Base-by-base conservation (phyloP, 2,888 invertebrate species). In the Euplexia lucipara region DNA sequence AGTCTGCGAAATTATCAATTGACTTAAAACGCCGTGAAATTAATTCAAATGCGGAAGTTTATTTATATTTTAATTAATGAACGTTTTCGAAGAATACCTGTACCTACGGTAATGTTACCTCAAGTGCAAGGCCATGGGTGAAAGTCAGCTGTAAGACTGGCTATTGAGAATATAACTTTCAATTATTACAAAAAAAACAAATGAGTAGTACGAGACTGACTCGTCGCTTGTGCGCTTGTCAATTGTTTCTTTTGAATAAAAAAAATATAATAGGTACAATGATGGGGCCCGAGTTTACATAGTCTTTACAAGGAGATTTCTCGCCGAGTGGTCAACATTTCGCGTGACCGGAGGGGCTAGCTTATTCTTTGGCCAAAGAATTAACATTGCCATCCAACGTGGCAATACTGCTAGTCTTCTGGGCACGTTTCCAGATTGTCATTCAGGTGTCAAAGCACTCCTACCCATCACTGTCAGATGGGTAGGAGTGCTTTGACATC, bases 101-200 rank as follows among this genome's bases (percentile, higher is more conserved):
- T 26, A n/a, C n/a, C n/a, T n/a, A 26, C 26, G 26, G 26, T 26
- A 26, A 51, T 22, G 30, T 52, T 20, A 16, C 32, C 12, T 32
- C 75, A 61, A 74, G 63, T 59, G 41, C 75, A 68, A 75, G 61
- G 68, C 20, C 22, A 10, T 0, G 32, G 51, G 56, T 70, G 48
- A 74, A 74, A 58, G 56, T 37, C 18, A 5, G 6, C 14, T 3
- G 5, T 9, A 22, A 26, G 3, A 67, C 30, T 56, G 14, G 2
- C 9, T 35, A 12, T 9, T n/a, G 9, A n/a, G 22, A 39, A 56
- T 4, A 30, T 2, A 9, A 47, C 57, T 68, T 65, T 73, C 54
- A 51, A 53, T 72, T 51, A 14, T 8, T 4, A 4, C 0, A 18
- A 26, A 34, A 65, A n/a, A 67, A 72, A 10, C 1, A 0, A 12